Evolutionary conservation across 1,140 invertebrate genomes (phyloP).

Genomic region (Mactra quadrangularis): DNA sequence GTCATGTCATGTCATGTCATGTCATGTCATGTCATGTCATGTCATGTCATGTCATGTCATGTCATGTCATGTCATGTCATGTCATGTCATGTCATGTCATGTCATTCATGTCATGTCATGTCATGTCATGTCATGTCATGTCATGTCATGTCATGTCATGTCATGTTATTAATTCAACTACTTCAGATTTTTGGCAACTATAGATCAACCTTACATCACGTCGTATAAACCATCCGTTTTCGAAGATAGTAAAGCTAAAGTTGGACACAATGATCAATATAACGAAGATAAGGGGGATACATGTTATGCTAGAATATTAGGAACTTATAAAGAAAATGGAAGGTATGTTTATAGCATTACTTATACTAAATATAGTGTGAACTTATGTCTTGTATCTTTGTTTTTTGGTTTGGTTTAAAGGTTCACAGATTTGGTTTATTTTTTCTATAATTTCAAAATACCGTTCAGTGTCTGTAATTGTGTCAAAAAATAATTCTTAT

Average conservation of each 20-base stretch:
- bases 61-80: conserved; percentile 19
- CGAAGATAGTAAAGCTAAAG: conserved; percentile 10
- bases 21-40: conserved; percentile 16
- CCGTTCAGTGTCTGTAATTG: too few species aligned
- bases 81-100: conserved; percentile 8
- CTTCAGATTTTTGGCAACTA: conserved; percentile 64
- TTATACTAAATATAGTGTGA: neutral
- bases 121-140: conserved; percentile 34
- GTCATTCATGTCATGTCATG: conserved; percentile 24
- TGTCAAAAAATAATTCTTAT: too few species aligned
- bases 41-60: conserved; percentile 23
- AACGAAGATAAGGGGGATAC: conserved; percentile 72
- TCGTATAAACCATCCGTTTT: conserved; percentile 62
- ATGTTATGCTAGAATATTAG: conserved; percentile 73
- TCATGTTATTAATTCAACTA: conserved; percentile 3
- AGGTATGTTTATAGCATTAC: conserved; percentile 44
- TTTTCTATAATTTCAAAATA: too few species aligned
- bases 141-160: conserved; percentile 32
- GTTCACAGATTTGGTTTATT: neutral
- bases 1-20: conserved; percentile 30
- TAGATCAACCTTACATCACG: conserved; percentile 70
- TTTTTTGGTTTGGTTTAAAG: neutral
- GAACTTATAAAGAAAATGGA: conserved; percentile 65
- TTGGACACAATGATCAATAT: conserved; percentile 63
- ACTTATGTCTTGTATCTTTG: neutral